Percentiles rank a stretch among this genome's conserved stretches.
Conservation (phyloP, 2,888 invertebrate genomes). For the Pelosia muscerda region DNA sequence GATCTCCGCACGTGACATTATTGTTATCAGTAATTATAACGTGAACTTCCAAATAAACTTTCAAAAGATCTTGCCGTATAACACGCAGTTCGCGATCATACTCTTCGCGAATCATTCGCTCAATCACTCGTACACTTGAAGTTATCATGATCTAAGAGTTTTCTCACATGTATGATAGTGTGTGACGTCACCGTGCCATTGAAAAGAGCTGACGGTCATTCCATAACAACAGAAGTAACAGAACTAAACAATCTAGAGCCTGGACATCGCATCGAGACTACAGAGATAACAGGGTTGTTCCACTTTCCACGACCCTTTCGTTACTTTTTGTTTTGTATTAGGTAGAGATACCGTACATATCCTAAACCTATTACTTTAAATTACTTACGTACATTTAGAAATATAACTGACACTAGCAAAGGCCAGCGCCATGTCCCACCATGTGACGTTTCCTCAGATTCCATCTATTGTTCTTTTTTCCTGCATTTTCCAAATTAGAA, state of each 20-base stretch:
- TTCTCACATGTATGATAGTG: constrained; percentile 30
- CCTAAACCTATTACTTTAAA: neutral
- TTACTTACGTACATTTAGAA: constrained; percentile 75
- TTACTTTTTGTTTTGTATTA: neutral
- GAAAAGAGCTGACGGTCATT: constrained; percentile 45
- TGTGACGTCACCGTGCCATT: constrained; percentile 48
- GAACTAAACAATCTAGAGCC: constrained; percentile 10
- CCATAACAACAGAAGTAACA: constrained; percentile 31
- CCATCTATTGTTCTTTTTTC: constrained; percentile 71
- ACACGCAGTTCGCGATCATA: constrained; percentile 35
- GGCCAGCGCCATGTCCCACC: constrained; percentile 78
- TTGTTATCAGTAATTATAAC: constrained; percentile 12
- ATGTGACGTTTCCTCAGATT: constrained; percentile 65
- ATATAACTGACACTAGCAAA: constrained; percentile 72
- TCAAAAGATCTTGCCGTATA: neutral
- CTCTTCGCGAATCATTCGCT: constrained; percentile 29
- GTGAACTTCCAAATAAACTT: neutral
- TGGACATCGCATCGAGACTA: neutral
- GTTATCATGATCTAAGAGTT: constrained; percentile 23
- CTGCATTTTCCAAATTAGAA: constrained; percentile 59
- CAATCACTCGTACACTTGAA: constrained; percentile 35
- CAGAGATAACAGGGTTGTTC: neutral
- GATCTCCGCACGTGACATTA: constrained; percentile 3
- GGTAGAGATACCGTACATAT: neutral
- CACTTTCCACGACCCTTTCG: neutral